Conservation (phyloP, 2,888 invertebrate genomes). For the Neria commutata region DNA sequence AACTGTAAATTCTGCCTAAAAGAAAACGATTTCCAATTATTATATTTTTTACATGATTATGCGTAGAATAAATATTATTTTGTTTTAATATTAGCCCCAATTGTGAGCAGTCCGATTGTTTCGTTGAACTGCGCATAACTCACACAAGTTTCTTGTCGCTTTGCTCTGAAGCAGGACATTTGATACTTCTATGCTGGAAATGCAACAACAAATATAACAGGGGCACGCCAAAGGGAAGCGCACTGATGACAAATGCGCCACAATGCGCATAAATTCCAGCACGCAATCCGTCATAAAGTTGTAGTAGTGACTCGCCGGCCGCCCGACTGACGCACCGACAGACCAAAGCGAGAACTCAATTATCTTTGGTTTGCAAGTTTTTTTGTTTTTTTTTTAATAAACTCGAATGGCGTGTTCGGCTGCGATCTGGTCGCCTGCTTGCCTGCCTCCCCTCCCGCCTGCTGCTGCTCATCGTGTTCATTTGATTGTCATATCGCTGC, state of each 20-base stretch:
- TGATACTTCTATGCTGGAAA: conserved; percentile 41
- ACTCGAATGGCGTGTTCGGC: conserved; percentile 24
- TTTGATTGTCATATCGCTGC: conserved; percentile 28
- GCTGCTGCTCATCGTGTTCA: conserved; percentile 13
- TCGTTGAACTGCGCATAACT: too few relatives aligned
- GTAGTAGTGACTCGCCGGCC: background rate
- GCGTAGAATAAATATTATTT: too few relatives aligned
- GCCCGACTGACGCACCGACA: background rate
- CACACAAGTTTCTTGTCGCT: too few relatives aligned
- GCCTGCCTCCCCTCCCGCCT: background rate
- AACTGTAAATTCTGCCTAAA: background rate
- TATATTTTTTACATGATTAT: too few relatives aligned
- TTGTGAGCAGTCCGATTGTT: too few relatives aligned
- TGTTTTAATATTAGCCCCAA: too few relatives aligned
- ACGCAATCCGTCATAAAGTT: conserved; percentile 6
- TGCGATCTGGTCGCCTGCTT: background rate
- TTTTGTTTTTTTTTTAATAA: too few relatives aligned
- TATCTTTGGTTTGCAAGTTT: too few relatives aligned
- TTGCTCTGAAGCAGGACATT: conserved; percentile 41
- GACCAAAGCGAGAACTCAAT: conserved; percentile 25
- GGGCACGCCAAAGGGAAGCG: background rate
- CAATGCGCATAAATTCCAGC: background rate
- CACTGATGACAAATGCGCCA: background rate
- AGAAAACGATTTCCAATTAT: background rate
- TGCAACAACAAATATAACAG: background rate